phyloP scores from a whole-genome alignment of 2,113 vertebrate species.

The Corythaixoides concolor region DNA sequence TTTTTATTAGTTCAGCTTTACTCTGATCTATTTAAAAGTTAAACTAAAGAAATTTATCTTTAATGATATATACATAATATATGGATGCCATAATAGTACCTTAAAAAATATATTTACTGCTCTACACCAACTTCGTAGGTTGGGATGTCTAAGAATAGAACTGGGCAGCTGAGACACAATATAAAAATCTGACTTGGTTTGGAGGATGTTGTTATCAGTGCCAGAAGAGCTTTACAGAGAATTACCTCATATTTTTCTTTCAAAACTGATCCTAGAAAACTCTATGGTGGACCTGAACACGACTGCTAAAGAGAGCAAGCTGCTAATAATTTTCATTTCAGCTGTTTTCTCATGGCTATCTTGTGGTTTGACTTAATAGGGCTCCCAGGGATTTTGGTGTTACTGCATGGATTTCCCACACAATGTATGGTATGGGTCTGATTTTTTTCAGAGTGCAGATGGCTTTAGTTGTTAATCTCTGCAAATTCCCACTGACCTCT shows the following conservation, averaged over 20 bases:
- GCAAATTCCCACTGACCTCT: conserved; percentile 5
- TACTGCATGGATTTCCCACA: background rate
- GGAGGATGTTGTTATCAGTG: background rate
- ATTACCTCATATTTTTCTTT: background rate
- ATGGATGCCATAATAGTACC: background rate
- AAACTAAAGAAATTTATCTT: background rate
- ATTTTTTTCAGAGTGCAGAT: background rate
- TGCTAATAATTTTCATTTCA: conserved; percentile 7
- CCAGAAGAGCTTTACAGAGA: background rate
- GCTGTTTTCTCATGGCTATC: background rate
- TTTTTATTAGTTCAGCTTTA: background rate
- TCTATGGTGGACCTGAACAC: background rate
- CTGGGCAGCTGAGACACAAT: accelerated
- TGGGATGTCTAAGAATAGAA: background rate
- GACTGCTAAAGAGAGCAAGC: background rate
- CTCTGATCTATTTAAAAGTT: background rate
- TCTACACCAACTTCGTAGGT: background rate
- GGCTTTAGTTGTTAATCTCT: background rate
- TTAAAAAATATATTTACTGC: background rate
- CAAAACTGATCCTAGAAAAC: background rate
- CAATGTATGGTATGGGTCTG: background rate
- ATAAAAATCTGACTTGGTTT: background rate
- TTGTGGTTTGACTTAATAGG: conserved; percentile 25
- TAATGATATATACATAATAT: background rate
- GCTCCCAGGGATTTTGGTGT: background rate